phyloP scores from a whole-genome alignment of 2,797 vertebrate genomes.

The Cyclopterus lumpus region DNA sequence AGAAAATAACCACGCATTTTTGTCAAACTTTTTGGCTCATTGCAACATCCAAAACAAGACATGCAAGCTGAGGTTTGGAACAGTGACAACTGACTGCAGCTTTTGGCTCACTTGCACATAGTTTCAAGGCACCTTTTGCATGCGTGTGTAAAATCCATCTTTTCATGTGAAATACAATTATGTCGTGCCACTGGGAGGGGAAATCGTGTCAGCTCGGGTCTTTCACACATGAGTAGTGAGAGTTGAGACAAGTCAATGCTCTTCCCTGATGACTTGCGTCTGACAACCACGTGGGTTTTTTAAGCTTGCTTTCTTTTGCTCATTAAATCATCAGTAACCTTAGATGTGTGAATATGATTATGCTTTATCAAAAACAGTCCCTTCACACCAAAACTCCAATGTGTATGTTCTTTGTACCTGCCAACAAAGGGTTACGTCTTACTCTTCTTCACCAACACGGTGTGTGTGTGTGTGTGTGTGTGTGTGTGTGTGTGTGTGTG shows the following conservation, averaged over 20 bases:
- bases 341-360: slow-evolving; percentile 61
- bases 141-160: slow-evolving; percentile 22
- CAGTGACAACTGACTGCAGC: slow-evolving; percentile 10
- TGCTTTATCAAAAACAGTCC: slow-evolving; percentile 58
- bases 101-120: slow-evolving; percentile 9
- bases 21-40: slow-evolving; percentile 37
- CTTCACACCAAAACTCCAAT: slow-evolving; percentile 61
- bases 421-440: slow-evolving; percentile 33
- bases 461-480: slow-evolving; percentile 18
- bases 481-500: slow-evolving; percentile 16
- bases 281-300: slow-evolving; percentile 50
- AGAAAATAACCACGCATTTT: slow-evolving; percentile 19
- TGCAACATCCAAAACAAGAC: slow-evolving; percentile 26
- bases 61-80: slow-evolving; percentile 18
- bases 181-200: slow-evolving; percentile 23
- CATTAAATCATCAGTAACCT: slow-evolving; percentile 48
- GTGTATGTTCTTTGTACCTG: slow-evolving; percentile 51
- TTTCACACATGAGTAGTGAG: slow-evolving; percentile 36
- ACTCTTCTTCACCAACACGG: too few relatives aligned
- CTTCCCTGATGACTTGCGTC: slow-evolving; percentile 41
- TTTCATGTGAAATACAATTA: slow-evolving; percentile 34
- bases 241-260: slow-evolving; percentile 45
- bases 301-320: slow-evolving; percentile 45
- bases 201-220: slow-evolving; percentile 45
- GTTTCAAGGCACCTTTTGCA: slow-evolving; percentile 28